A percentile compares a stretch with the other conserved stretches of the same genome.
Evolutionary conservation across 2,888 invertebrate genomes (phyloP).

Genomic region (Agrotis segetum): DNA sequence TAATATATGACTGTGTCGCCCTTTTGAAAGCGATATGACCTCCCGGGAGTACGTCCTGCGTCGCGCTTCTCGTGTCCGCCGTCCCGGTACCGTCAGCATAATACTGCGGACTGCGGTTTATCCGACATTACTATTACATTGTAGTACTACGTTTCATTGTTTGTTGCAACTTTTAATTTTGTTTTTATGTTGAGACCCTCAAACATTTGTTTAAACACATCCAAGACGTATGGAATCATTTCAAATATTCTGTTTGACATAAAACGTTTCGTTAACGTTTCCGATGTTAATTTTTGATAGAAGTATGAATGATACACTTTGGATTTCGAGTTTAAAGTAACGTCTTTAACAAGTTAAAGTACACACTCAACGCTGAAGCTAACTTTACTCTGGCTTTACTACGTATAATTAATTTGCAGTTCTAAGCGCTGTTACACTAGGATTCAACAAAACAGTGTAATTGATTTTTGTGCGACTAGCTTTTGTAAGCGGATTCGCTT

Average conservation of each 20-base stretch:
- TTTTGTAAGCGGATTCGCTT: too few species aligned
- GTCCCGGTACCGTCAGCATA: constrained; percentile 24
- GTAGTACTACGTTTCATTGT: constrained; percentile 20
- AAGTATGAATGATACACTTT: constrained; percentile 35
- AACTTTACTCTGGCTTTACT: constrained; percentile 40
- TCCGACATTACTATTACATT: constrained; percentile 42
- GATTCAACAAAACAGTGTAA: constrained; percentile 26
- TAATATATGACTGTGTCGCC: constrained; percentile 44
- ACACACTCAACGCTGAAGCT: constrained; percentile 20
- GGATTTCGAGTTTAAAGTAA: constrained; percentile 21
- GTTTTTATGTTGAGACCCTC: constrained; percentile 32
- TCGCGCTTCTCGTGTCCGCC: not conserved
- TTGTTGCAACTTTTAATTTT: constrained; percentile 31
- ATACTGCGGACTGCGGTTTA: constrained; percentile 41
- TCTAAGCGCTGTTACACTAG: constrained; percentile 31
- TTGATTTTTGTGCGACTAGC: constrained; percentile 1
- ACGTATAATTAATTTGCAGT: constrained; percentile 50
- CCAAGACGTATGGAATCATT: constrained; percentile 29
- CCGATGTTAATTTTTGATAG: constrained; percentile 39
- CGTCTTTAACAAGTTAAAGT: constrained; percentile 37
- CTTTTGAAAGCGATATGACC: constrained; percentile 27
- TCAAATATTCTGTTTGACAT: constrained; percentile 42
- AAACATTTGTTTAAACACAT: constrained; percentile 43
- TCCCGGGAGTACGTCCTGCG: constrained; percentile 9
- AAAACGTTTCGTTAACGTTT: constrained; percentile 56